Evolutionary conservation across 2,113 vertebrate genomes (phyloP).

Genomic region (Microcebus lehilahytsara): DNA sequence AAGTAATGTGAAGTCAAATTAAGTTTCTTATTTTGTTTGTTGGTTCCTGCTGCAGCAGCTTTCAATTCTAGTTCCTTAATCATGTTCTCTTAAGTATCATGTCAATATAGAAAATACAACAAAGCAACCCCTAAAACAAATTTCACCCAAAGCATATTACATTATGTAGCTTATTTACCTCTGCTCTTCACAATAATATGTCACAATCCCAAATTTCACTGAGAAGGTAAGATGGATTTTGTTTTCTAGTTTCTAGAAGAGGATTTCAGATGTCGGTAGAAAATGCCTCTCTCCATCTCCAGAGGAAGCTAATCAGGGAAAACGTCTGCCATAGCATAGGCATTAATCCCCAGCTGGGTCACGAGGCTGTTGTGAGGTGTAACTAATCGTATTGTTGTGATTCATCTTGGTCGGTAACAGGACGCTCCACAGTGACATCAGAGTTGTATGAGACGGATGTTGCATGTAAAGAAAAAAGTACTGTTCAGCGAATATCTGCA

Average conservation of each 20-base stretch:
- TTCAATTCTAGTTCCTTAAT: not conserved
- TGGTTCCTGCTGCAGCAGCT: not conserved
- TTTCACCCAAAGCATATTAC: not conserved
- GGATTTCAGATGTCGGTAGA: conserved; percentile 30
- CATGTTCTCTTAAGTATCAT: not conserved
- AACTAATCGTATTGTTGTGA: conserved; percentile 18
- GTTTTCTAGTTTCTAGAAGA: conserved; percentile 9
- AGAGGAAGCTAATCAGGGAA: conserved; percentile 51
- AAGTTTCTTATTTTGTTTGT: not conserved
- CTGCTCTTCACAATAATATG: not conserved
- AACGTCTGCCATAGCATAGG: not conserved
- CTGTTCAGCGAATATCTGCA: not conserved
- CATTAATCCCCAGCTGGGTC: conserved; percentile 49
- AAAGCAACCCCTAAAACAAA: not conserved
- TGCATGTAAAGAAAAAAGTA: not conserved
- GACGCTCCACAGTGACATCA: not conserved
- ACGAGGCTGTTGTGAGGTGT: not conserved
- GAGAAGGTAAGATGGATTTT: conserved; percentile 36
- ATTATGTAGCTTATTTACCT: not conserved
- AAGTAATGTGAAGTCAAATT: not conserved
- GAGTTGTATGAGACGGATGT: not conserved
- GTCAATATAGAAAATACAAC: not conserved
- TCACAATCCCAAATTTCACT: conserved; percentile 39
- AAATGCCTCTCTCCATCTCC: conserved; percentile 57
- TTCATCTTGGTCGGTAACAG: conserved; percentile 28